Evolutionary conservation across 2,888 invertebrate genomes (phyloP), one percentile per base, ranked within the genome.

Genomic region (Coremacera marginata): DNA sequence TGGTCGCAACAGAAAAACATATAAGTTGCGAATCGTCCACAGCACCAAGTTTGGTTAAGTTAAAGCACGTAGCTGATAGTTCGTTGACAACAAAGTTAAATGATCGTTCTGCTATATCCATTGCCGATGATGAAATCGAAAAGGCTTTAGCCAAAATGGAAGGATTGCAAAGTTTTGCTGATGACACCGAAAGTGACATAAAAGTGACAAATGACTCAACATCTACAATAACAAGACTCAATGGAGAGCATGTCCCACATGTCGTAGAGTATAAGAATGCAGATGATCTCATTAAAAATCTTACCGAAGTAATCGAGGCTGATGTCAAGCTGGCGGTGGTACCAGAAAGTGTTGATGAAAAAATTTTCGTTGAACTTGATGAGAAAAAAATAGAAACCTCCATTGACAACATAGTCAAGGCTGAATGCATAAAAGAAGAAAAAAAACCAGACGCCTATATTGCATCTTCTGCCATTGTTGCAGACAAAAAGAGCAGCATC

Each of bases 61-160:
- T 73, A 16, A 14, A 25, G 14, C 25, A 49, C 37, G 57, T 68
- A 73, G 51, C 78, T 73, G 7, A 65, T 76, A 11, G 3, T 31
- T 16, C 14, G 14, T 7, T 31, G 27, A 63, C 3, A 11, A 37
- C 22, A 9, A 34, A 19, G 11, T 5, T 22, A 3, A 22, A 11
- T 22, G 60, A 5, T 25, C 49, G 31, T 11, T 16, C 55, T 55
- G 34, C 37, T n/a, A 65, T 79, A 65, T 67, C 76, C 55, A 57
- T 78, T 71, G 84, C 86, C 3, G 86, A 86, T 63, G 87, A 87
- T 80, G 86, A 88, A 75, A 94, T 94, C 80, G 94, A 94, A 88
- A 93, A 94, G 73, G 93, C 93, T 79, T 89, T 94, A 55, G 93
- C 94, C 62, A 93, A 94, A 88, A 94, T 94, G 93, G 92, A 92